phyloP scores from a whole-genome alignment of 2,888 invertebrate species.

The Cantharis lateralis region DNA sequence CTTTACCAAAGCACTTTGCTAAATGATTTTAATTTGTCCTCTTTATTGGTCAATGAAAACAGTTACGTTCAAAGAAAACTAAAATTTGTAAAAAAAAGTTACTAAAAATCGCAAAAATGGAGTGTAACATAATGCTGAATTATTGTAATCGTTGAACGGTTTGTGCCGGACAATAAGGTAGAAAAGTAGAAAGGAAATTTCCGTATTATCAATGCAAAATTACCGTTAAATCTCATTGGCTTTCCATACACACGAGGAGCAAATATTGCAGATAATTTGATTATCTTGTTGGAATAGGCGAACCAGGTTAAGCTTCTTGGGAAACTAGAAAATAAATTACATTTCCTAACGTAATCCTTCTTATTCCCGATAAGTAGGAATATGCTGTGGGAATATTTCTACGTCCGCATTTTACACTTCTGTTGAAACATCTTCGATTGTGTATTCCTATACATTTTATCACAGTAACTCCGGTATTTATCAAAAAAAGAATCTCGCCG shows the following conservation, averaged over 20 bases:
- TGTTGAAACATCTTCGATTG: background rate
- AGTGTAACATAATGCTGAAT: background rate
- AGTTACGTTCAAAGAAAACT: background rate
- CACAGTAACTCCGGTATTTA: background rate
- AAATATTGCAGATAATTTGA: background rate
- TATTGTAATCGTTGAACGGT: background rate
- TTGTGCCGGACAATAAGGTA: background rate
- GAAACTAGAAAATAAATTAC: background rate
- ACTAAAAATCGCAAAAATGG: background rate
- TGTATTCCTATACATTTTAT: background rate
- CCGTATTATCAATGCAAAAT: background rate
- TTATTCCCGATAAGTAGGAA: background rate
- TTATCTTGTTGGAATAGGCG: background rate
- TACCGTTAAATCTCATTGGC: background rate
- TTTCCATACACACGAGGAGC: background rate
- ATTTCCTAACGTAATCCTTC: background rate
- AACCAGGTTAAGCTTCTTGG: background rate
- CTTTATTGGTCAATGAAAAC: background rate
- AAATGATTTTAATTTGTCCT: conserved; percentile 20
- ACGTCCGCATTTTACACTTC: background rate
- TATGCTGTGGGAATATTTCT: background rate
- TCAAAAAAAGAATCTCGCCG: background rate
- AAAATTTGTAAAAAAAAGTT: background rate
- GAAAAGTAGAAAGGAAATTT: background rate
- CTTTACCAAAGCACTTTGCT: conserved; percentile 11